These are phyloP conservation scores for Puffinus mauretanicus DNA, from an alignment of 2,113 vertebrate genomes.

Conservation along the genomic window DNA sequence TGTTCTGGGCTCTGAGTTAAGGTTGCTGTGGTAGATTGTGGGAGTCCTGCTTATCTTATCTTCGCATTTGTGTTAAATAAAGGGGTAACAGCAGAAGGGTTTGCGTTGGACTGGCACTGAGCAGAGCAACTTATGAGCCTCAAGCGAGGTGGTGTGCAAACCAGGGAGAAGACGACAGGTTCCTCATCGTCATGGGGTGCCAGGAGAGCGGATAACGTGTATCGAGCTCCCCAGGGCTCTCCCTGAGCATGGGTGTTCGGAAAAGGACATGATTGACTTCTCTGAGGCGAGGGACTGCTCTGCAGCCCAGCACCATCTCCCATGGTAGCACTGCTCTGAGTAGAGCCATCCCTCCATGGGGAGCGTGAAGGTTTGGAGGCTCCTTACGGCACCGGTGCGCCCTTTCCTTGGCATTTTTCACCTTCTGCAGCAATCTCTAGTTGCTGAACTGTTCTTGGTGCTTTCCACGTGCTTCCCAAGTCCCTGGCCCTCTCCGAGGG, in stretches of 20 bases:
- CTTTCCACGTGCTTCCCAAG: not conserved
- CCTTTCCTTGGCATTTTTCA: not conserved
- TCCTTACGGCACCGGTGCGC: rapidly evolving
- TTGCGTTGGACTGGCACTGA: not conserved
- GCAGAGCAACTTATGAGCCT: not conserved
- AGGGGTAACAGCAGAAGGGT: not conserved
- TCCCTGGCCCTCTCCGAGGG: not conserved
- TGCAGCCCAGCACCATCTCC: not conserved
- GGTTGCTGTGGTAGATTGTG: not conserved
- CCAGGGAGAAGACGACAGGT: not conserved
- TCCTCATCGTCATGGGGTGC: not conserved
- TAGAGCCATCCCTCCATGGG: not conserved
- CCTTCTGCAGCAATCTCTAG: not conserved
- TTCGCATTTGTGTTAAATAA: not conserved
- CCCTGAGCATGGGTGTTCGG: not conserved
- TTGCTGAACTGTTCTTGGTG: not conserved
- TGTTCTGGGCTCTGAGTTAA: not conserved
- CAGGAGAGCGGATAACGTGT: rapidly evolving
- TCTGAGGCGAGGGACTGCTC: not conserved
- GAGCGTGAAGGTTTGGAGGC: not conserved
- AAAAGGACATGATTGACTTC: not conserved
- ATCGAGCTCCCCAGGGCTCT: not conserved
- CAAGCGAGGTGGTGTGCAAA: rapidly evolving
- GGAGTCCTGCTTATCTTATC: not conserved
- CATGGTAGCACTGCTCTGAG: not conserved